phyloP scores from a whole-genome alignment of 2,888 invertebrate species.

The Nasonovia ribisnigri region DNA sequence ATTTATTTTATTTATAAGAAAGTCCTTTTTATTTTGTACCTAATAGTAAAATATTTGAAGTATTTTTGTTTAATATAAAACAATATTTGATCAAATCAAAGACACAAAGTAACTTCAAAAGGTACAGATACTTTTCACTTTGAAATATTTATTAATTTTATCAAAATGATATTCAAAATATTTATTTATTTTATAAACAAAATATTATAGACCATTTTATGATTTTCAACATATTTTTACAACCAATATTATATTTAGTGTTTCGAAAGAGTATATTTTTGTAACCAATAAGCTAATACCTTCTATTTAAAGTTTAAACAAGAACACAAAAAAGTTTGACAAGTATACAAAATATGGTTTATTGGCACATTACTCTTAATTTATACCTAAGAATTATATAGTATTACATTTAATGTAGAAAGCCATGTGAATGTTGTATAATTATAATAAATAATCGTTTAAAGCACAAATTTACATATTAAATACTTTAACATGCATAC shows the following conservation, averaged over 20 bases:
- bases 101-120: background rate
- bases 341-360: background rate
- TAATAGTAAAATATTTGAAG: background rate
- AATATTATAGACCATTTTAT: background rate
- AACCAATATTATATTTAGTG: background rate
- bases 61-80: background rate
- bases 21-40: background rate
- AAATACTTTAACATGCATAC: background rate
- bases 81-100: conserved; percentile 11
- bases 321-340: background rate
- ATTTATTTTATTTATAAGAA: background rate
- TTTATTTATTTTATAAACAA: background rate
- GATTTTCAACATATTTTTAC: background rate
- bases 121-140: background rate
- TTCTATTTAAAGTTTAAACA: background rate
- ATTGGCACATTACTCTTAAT: background rate
- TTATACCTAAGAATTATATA: background rate
- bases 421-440: background rate
- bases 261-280: background rate
- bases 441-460: background rate
- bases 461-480: background rate
- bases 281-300: background rate
- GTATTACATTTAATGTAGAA: background rate
- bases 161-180: background rate
- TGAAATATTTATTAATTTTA: conserved; percentile 6